Conservation (phyloP, 2,797 vertebrate species). For the Loriculus beryllinus region DNA sequence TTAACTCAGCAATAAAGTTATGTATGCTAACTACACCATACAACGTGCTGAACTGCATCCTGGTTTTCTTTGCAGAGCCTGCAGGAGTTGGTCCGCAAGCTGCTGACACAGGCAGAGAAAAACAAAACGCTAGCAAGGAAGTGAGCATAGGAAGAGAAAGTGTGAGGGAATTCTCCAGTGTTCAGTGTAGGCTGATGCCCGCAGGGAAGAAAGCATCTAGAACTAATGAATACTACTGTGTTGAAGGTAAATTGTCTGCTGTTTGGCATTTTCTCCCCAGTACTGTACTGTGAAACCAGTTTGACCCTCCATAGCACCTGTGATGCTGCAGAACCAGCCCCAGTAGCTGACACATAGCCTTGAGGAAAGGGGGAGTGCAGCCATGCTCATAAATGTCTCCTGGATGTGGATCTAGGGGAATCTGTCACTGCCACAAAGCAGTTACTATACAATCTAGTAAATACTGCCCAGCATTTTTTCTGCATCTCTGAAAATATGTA, state of each 20-base stretch:
- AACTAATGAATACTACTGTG: neutral
- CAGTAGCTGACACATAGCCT: neutral
- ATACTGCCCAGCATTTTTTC: neutral
- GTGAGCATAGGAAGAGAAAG: neutral
- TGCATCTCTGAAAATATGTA: neutral
- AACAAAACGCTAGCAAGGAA: neutral
- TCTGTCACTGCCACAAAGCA: neutral
- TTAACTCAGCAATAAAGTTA: neutral
- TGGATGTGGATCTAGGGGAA: rapidly evolving
- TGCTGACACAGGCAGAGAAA: neutral
- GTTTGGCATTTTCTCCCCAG: neutral
- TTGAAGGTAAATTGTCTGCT: neutral
- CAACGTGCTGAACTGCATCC: neutral
- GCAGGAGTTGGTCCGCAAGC: neutral
- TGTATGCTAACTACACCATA: neutral
- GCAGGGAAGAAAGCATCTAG: neutral
- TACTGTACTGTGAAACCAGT: neutral
- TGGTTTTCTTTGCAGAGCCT: neutral
- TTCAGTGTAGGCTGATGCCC: neutral
- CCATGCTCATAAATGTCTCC: rapidly evolving
- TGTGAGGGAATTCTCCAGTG: neutral
- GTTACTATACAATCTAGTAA: neutral
- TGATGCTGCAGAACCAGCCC: neutral
- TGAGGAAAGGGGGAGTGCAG: neutral
- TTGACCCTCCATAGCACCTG: rapidly evolving